Conservation (phyloP, 2,113 vertebrate genomes). For the Hemicordylus capensis region DNA sequence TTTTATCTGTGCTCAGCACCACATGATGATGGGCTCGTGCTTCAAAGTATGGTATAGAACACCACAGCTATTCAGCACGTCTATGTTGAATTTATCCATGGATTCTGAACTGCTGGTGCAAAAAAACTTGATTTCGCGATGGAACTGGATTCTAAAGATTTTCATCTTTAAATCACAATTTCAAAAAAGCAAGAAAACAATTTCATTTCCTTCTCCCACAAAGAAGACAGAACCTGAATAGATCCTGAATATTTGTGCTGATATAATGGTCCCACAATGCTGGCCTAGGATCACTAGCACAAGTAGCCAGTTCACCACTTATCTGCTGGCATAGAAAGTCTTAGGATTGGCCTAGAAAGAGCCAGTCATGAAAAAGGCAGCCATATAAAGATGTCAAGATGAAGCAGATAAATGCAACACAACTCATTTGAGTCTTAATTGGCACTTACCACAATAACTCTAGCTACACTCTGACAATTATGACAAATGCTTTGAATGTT, state of each 20-base stretch:
- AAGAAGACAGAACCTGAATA: not conserved
- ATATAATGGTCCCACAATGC: not conserved
- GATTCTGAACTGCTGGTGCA: constrained; percentile 22
- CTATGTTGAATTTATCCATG: not conserved
- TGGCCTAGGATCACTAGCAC: not conserved
- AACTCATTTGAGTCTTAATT: constrained; percentile 56
- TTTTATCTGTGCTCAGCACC: not conserved
- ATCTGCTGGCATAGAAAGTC: not conserved
- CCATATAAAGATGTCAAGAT: constrained; percentile 50
- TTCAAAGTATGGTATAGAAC: not conserved
- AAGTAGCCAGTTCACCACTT: not conserved
- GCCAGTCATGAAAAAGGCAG: constrained; percentile 59
- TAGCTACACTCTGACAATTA: constrained; percentile 57
- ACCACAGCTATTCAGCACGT: not conserved
- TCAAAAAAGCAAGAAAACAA: constrained; percentile 41
- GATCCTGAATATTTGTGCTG: not conserved
- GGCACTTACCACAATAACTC: constrained; percentile 56
- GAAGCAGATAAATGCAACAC: constrained; percentile 55
- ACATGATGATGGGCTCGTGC: not conserved
- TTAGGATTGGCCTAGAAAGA: constrained; percentile 19
- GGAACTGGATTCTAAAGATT: constrained; percentile 37
- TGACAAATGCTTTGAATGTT: constrained; percentile 51
- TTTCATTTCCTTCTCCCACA: constrained; percentile 45
- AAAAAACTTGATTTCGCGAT: constrained; percentile 48
- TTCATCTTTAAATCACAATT: constrained; percentile 33